Percentiles rank a stretch among this genome's conserved stretches.
Evolutionary conservation across 2,797 vertebrate species (phyloP).

Genomic region (Meda fulgida): DNA sequence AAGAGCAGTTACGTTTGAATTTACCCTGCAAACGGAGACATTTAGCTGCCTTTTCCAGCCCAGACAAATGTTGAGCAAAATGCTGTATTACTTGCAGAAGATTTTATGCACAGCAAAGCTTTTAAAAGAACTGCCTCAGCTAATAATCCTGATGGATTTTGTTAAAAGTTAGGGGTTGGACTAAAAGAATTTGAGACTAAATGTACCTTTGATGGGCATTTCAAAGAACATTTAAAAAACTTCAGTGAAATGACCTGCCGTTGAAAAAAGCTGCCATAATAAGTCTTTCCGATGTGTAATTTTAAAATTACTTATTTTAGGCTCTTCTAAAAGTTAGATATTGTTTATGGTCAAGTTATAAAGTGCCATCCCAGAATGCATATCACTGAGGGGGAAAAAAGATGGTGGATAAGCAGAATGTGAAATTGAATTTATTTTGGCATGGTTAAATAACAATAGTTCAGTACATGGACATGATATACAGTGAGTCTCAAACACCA

Average conservation of each 20-base stretch:
- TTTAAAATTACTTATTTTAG: too few relatives aligned
- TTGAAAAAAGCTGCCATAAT: too few relatives aligned
- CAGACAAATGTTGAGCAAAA: constrained; percentile 33
- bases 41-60: constrained; percentile 16
- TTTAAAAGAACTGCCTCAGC: constrained; percentile 1
- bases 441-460: too few relatives aligned
- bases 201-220: neutral
- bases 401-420: too few relatives aligned
- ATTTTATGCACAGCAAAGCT: constrained; percentile 26
- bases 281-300: too few relatives aligned
- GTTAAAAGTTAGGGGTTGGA: neutral
- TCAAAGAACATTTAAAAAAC: neutral
- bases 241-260: neutral
- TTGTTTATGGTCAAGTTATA: too few relatives aligned
- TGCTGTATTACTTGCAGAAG: constrained; percentile 16
- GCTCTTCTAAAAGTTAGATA: too few relatives aligned
- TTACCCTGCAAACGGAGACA: neutral
- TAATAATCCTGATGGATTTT: neutral
- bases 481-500: too few relatives aligned
- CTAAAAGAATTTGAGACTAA: neutral
- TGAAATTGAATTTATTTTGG: too few relatives aligned
- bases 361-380: too few relatives aligned
- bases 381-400: too few relatives aligned
- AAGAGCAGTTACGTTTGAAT: constrained; percentile 23
- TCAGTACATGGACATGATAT: too few relatives aligned